These are phyloP conservation scores for Orchestia grillus DNA, from an alignment of 1,140 invertebrate species.

Conservation along the genomic window DNA sequence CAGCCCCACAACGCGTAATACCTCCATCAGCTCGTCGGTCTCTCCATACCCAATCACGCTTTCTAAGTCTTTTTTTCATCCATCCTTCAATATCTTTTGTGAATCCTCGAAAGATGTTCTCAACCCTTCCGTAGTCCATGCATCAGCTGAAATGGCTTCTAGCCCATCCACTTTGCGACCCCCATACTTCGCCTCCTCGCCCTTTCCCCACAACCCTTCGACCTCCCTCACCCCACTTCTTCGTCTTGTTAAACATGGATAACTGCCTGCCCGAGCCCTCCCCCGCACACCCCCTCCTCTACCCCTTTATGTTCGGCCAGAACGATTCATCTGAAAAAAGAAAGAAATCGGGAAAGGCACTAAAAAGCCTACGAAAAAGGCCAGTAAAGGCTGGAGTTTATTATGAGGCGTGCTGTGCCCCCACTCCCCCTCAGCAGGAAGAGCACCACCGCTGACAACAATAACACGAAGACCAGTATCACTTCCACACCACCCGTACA, in stretches of 20 bases:
- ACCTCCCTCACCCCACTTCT: background rate
- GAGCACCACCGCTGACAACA: background rate
- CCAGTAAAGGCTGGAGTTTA: background rate
- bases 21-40: background rate
- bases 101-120: background rate
- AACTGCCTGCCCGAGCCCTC: background rate
- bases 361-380: background rate
- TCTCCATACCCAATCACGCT: background rate
- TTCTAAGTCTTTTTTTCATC: background rate
- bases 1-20: background rate
- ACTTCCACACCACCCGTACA: conserved; percentile 3
- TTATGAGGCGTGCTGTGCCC: background rate
- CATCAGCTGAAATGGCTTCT: background rate
- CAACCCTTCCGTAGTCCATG: conserved; percentile 22
- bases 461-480: background rate
- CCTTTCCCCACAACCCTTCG: background rate
- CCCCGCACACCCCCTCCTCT: background rate
- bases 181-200: background rate
- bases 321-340: background rate
- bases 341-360: background rate
- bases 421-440: background rate
- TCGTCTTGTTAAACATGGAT: conserved; percentile 31
- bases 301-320: background rate
- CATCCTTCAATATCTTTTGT: background rate
- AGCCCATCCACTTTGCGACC: conserved; percentile 12